A percentile compares a stretch with the other conserved stretches of the same genome.
phyloP scores from a whole-genome alignment of 2,113 vertebrate species.

The Athene noctua region DNA sequence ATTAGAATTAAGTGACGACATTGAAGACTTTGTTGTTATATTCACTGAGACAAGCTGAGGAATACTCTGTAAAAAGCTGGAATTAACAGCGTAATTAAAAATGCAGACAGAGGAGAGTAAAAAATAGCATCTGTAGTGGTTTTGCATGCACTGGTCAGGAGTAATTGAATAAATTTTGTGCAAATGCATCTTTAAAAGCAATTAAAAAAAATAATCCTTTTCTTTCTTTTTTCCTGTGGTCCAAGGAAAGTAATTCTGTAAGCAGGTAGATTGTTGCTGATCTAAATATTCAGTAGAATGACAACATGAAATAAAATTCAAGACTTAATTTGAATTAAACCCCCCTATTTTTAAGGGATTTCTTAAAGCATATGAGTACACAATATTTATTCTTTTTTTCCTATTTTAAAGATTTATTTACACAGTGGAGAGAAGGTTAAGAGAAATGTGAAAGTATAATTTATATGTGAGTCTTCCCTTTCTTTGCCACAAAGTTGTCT shows the following conservation, averaged over 20 bases:
- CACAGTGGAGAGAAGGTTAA: not conserved
- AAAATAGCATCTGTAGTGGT: not conserved
- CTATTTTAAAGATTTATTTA: not conserved
- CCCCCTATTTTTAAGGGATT: not conserved
- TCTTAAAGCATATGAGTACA: not conserved
- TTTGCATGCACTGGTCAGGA: slow-evolving; percentile 48
- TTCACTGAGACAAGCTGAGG: not conserved
- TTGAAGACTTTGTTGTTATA: not conserved
- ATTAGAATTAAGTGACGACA: not conserved
- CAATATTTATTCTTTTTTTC: not conserved
- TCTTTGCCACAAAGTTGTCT: not conserved
- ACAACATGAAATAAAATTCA: not conserved
- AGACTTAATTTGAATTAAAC: not conserved
- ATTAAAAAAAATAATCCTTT: not conserved
- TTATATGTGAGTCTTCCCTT: not conserved
- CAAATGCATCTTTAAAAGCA: not conserved
- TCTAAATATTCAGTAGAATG: not conserved
- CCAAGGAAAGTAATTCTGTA: not conserved
- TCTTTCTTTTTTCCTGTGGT: not conserved
- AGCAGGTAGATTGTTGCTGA: not conserved
- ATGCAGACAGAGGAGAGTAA: not conserved
- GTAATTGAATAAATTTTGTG: not conserved
- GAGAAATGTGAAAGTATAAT: not conserved
- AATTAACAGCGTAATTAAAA: not conserved
- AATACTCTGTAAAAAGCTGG: not conserved